phyloP scores from a whole-genome alignment of 2,113 vertebrate species.

The Syngnathus floridae region DNA sequence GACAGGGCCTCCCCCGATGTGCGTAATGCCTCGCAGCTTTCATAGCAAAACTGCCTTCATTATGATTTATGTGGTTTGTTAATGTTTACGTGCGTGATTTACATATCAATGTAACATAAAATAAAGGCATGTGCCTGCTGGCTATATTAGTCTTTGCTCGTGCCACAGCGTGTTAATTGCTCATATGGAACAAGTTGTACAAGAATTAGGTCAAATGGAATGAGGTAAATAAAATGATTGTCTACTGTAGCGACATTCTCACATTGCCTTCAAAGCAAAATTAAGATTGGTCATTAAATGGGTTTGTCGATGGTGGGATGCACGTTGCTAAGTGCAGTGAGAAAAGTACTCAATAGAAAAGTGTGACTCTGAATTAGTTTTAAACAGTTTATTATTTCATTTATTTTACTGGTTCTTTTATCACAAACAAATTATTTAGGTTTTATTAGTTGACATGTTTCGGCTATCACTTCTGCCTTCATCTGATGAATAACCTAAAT shows the following conservation, averaged over 20 bases:
- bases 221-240: background rate
- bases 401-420: no score
- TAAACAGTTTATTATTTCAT: no score
- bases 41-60: constrained; percentile 42
- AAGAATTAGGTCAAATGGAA: constrained; percentile 4
- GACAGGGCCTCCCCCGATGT: constrained; percentile 47
- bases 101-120: constrained; percentile 35
- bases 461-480: no score
- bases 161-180: constrained; percentile 39
- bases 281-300: background rate
- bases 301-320: no score
- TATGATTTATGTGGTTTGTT: constrained; percentile 50
- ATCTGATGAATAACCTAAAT: no score
- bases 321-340: no score
- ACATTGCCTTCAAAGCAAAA: background rate
- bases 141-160: constrained; percentile 61
- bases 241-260: background rate
- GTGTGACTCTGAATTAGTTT: no score
- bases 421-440: no score
- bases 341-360: no score
- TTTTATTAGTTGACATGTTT: no score
- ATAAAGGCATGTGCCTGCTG: constrained; percentile 42
- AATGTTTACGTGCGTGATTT: constrained; percentile 52
- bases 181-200: constrained; percentile 6
- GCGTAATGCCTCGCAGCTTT: constrained; percentile 49